Evolutionary conservation across 2,113 vertebrate species (phyloP).

Genomic region (Macrotus californicus): DNA sequence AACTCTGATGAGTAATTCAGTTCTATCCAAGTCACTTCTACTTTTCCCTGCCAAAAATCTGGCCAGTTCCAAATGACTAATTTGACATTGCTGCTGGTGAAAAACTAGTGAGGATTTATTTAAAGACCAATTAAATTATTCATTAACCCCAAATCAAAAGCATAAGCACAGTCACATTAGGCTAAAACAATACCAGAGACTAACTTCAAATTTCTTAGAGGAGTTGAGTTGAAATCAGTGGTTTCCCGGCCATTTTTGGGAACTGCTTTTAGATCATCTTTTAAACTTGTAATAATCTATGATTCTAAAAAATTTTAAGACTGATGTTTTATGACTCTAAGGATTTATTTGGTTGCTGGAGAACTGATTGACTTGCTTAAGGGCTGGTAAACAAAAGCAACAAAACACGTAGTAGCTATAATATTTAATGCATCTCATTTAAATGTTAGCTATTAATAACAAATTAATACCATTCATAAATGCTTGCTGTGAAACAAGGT

Average conservation of each 20-base stretch:
- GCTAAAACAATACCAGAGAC: not conserved
- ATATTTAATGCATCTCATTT: not conserved
- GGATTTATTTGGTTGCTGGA: not conserved
- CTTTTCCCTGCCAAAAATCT: not conserved
- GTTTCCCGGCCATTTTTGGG: not conserved
- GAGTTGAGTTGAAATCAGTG: not conserved
- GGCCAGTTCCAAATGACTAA: not conserved
- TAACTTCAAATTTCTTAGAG: not conserved
- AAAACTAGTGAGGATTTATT: not conserved
- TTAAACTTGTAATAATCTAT: not conserved
- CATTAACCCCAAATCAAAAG: not conserved
- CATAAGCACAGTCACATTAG: not conserved
- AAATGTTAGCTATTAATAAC: not conserved
- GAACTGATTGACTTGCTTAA: not conserved
- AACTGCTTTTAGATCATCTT: not conserved
- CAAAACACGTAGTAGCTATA: not conserved
- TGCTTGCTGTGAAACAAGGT: not conserved
- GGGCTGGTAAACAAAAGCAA: not conserved
- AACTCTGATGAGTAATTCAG: not conserved
- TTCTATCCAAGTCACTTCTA: not conserved
- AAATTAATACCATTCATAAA: not conserved
- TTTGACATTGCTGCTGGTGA: not conserved
- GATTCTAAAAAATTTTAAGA: constrained; percentile 20
- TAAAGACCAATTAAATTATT: not conserved
- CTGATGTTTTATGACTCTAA: not conserved